These are phyloP conservation scores for Osmerus eperlanus DNA, from an alignment of 2,113 vertebrate species.

Conservation along the genomic window DNA sequence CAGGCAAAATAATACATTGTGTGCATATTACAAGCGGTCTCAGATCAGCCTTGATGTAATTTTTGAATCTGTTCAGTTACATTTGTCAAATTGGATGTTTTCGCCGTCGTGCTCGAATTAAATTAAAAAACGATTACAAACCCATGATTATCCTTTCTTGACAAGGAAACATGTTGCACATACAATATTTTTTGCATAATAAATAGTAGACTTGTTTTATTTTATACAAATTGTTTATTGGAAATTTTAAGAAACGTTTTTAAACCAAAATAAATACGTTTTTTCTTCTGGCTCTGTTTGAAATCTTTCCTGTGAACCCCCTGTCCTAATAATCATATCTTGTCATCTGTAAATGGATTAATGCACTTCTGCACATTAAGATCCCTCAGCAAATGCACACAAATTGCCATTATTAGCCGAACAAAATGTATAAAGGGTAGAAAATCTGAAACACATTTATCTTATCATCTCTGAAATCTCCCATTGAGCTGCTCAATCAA, in stretches of 20 bases:
- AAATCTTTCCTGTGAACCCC: slow-evolving; percentile 61
- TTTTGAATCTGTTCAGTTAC: neutral
- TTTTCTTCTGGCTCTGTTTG: neutral
- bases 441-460: slow-evolving; percentile 80
- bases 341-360: slow-evolving; percentile 61
- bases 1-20: neutral
- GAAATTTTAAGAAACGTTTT: too few species aligned
- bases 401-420: slow-evolving; percentile 73
- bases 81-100: neutral
- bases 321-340: slow-evolving; percentile 60
- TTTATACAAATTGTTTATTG: neutral
- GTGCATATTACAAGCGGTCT: too few species aligned
- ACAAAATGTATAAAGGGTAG: slow-evolving; percentile 66
- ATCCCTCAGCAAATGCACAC: slow-evolving; percentile 43
- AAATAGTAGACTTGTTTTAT: neutral
- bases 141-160: too few species aligned
- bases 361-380: slow-evolving; percentile 33
- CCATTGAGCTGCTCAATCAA: slow-evolving; percentile 87
- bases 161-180: too few species aligned
- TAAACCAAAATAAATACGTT: too few species aligned
- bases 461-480: slow-evolving; percentile 79
- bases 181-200: too few species aligned
- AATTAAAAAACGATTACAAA: too few species aligned
- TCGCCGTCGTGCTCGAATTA: too few species aligned
- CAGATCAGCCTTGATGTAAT: too few species aligned